Percentiles rank a stretch among this genome's conserved stretches.
These are phyloP conservation scores for Spea multiplicata DNA, from an alignment of 2,113 vertebrate genomes.

Conservation along the genomic window DNA sequence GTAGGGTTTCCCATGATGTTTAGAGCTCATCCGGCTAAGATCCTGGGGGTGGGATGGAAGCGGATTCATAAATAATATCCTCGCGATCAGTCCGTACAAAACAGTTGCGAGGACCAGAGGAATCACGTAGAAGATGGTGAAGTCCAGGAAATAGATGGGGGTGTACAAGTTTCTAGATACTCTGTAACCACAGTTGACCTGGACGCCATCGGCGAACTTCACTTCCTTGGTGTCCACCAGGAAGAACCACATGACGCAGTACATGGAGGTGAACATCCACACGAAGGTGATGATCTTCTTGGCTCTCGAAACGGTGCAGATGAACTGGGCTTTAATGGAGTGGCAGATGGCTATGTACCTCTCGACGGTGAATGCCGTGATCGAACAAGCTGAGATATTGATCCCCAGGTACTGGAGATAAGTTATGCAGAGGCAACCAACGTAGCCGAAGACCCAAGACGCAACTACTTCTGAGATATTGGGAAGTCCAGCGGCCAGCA, in stretches of 20 bases:
- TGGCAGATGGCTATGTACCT: constrained; percentile 82
- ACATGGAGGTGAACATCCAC: constrained; percentile 78
- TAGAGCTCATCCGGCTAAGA: constrained; percentile 56
- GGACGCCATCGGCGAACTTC: constrained; percentile 68
- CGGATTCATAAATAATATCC: constrained; percentile 72
- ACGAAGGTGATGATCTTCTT: constrained; percentile 76
- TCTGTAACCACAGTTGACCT: constrained; percentile 74
- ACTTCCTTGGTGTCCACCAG: constrained; percentile 76
- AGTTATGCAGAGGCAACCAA: constrained; percentile 79
- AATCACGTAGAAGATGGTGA: constrained; percentile 72
- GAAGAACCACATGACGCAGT: constrained; percentile 85
- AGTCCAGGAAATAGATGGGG: constrained; percentile 84
- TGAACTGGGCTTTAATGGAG: constrained; percentile 75
- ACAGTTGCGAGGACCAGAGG: constrained; percentile 71
- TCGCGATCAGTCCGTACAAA: constrained; percentile 74
- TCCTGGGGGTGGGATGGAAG: constrained; percentile 59
- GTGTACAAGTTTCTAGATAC: constrained; percentile 78
- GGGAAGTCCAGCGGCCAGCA: constrained; percentile 75
- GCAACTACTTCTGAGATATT: constrained; percentile 74
- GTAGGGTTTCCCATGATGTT: constrained; percentile 59
- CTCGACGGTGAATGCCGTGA: constrained; percentile 78
- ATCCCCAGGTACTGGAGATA: constrained; percentile 85
- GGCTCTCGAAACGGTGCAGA: constrained; percentile 77
- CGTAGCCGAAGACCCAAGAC: constrained; percentile 78
- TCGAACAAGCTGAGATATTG: constrained; percentile 79